phyloP scores from a whole-genome alignment of 2,797 vertebrate genomes.

The Jordanella pulchra region DNA sequence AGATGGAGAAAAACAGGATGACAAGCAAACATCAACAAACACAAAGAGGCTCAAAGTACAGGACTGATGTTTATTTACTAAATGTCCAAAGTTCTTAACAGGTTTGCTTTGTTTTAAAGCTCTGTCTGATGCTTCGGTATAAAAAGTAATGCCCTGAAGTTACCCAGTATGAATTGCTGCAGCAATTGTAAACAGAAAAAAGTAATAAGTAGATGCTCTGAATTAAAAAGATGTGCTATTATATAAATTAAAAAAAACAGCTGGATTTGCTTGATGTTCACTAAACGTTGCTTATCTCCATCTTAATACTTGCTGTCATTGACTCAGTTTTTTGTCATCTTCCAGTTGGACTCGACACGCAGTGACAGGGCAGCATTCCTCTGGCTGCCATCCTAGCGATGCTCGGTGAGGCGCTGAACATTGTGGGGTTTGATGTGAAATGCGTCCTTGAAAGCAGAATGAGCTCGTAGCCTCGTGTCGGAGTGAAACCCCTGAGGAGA shows the following conservation, averaged over 20 bases:
- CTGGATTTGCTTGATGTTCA: not conserved
- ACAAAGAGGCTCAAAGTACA: not conserved
- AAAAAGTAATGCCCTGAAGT: not conserved
- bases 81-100: not conserved
- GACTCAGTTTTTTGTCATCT: slow-evolving; percentile 27
- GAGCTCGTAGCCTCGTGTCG: slow-evolving; percentile 53
- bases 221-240: too few relatives aligned
- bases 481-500: slow-evolving; percentile 74
- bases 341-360: slow-evolving; percentile 44
- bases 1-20: not conserved
- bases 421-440: slow-evolving; percentile 76
- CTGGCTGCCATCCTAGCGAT: slow-evolving; percentile 69
- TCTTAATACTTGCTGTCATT: slow-evolving; percentile 14
- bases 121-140: not conserved
- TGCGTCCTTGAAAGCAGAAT: slow-evolving; percentile 67
- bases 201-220: not conserved
- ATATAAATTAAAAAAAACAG: not conserved
- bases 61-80: not conserved
- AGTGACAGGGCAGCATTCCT: slow-evolving; percentile 80
- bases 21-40: too few relatives aligned
- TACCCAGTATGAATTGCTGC: not conserved
- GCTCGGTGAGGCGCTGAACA: slow-evolving; percentile 81
- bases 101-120: not conserved
- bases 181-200: not conserved
- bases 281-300: not conserved